These are phyloP conservation scores for Thymelicus sylvestris DNA, from an alignment of 2,888 invertebrate species.

Conservation along the genomic window DNA sequence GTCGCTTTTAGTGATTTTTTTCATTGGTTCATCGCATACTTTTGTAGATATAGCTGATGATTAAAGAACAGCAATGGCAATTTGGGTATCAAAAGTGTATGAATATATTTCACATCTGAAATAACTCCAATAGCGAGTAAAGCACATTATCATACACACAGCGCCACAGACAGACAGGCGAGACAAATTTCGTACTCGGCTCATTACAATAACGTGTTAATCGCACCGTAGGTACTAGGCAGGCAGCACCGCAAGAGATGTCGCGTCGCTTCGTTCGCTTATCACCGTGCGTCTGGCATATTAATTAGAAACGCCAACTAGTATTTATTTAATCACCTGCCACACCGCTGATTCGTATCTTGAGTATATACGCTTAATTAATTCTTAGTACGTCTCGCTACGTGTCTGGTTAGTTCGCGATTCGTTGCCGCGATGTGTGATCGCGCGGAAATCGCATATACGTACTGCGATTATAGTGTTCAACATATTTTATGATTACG, in stretches of 20 bases:
- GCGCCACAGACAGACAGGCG: constrained; percentile 47
- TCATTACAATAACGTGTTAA: constrained; percentile 73
- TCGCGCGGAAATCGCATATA: constrained; percentile 29
- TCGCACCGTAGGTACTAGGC: constrained; percentile 57
- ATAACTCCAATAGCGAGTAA: constrained; percentile 5
- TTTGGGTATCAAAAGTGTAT: too few relatives aligned
- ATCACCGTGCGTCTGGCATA: constrained; percentile 79
- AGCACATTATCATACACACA: constrained; percentile 19
- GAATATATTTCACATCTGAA: neutral
- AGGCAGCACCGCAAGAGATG: constrained; percentile 67
- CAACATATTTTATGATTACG: neutral
- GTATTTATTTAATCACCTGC: constrained; percentile 83
- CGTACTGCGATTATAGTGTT: neutral
- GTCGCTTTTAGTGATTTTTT: too few relatives aligned
- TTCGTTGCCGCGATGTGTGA: constrained; percentile 43
- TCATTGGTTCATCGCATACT: too few relatives aligned
- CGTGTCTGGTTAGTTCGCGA: constrained; percentile 50
- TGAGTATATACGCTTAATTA: constrained; percentile 71
- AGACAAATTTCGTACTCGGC: constrained; percentile 58
- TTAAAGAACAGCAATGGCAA: too few relatives aligned
- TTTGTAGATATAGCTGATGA: too few relatives aligned
- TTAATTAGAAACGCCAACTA: constrained; percentile 78
- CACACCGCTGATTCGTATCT: constrained; percentile 73
- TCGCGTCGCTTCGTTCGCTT: constrained; percentile 64
- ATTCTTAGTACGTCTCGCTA: constrained; percentile 67